Percentiles rank a stretch among this genome's conserved stretches.
Evolutionary conservation across 2,113 vertebrate species (phyloP).

Genomic region (Casuarius casuarius): DNA sequence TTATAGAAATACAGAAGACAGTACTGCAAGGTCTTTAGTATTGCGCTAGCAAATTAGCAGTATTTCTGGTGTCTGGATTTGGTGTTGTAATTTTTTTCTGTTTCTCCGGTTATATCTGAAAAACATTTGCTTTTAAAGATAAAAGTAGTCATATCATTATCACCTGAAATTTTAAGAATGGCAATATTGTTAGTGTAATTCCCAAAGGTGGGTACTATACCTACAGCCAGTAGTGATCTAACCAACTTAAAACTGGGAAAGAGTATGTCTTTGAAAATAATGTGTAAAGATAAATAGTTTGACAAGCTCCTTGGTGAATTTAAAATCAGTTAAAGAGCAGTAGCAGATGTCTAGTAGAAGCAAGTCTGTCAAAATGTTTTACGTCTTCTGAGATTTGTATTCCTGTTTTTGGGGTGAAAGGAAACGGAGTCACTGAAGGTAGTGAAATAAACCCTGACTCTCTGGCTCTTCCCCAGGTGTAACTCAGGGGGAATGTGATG

Average conservation of each 20-base stretch:
- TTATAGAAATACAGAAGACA: neutral
- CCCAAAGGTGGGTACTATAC: neutral
- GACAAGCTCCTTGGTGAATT: constrained; percentile 27
- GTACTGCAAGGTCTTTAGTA: neutral
- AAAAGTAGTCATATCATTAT: neutral
- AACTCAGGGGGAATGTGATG: neutral
- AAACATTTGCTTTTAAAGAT: constrained; percentile 27
- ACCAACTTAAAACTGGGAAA: neutral
- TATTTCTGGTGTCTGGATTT: neutral
- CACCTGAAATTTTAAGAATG: constrained; percentile 35
- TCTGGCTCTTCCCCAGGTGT: neutral
- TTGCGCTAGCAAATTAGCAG: neutral
- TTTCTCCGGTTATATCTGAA: neutral
- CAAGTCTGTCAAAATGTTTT: neutral
- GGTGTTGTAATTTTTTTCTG: neutral
- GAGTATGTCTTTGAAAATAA: neutral
- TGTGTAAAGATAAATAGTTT: neutral
- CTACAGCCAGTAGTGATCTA: constrained; percentile 34
- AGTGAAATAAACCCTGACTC: neutral
- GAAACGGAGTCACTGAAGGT: neutral
- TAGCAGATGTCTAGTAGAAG: neutral
- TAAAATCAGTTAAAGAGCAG: neutral
- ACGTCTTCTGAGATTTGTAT: neutral
- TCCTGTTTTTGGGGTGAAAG: neutral
- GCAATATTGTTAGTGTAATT: constrained; percentile 30